These are phyloP conservation scores for Zygaena filipendulae DNA, from an alignment of 2,888 invertebrate species.

Conservation along the genomic window DNA sequence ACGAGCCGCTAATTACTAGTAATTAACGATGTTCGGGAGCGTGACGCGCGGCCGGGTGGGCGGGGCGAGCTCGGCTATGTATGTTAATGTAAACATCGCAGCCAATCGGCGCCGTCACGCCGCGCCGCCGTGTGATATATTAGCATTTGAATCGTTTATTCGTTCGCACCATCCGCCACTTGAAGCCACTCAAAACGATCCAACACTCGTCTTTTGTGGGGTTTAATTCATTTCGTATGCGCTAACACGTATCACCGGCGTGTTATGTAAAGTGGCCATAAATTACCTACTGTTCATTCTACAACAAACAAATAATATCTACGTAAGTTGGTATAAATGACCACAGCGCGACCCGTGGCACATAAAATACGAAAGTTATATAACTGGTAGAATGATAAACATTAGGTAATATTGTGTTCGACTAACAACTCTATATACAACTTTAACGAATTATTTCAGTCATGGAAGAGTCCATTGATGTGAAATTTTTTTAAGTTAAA, in stretches of 20 bases:
- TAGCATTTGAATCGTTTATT: slow-evolving; percentile 65
- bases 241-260: slow-evolving; percentile 34
- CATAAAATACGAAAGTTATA: too few relatives aligned
- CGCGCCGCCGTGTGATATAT: slow-evolving; percentile 62
- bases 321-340: too few relatives aligned
- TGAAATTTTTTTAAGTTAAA: too few relatives aligned
- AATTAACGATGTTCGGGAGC: slow-evolving; percentile 56
- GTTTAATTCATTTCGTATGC: slow-evolving; percentile 42
- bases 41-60: slow-evolving; percentile 41
- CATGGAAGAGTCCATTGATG: too few relatives aligned
- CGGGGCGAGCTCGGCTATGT: slow-evolving; percentile 48
- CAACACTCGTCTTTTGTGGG: slow-evolving; percentile 33
- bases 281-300: slow-evolving; percentile 19
- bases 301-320: too few relatives aligned
- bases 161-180: slow-evolving; percentile 34
- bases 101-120: slow-evolving; percentile 58
- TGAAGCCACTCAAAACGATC: slow-evolving; percentile 25
- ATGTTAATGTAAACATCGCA: slow-evolving; percentile 59
- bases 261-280: slow-evolving; percentile 48
- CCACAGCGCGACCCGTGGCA: too few relatives aligned
- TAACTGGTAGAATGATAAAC: too few relatives aligned
- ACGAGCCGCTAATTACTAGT: slow-evolving; percentile 54
- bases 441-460: too few relatives aligned
- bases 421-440: too few relatives aligned
- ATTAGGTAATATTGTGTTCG: too few relatives aligned